Base-by-base conservation (phyloP, 2,888 invertebrate genomes). In the Nezara viridula region DNA sequence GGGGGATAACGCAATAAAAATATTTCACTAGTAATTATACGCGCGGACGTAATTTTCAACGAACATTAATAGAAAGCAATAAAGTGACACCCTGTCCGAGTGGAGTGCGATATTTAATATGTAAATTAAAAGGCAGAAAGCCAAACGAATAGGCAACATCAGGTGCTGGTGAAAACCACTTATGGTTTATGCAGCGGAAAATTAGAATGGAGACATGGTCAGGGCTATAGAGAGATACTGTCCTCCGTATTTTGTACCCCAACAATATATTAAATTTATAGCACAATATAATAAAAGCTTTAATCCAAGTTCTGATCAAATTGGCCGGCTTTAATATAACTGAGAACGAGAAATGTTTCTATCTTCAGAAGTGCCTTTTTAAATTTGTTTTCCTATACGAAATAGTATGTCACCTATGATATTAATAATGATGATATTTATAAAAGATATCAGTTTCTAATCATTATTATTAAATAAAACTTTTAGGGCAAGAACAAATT, bases 101-200 rank as follows among this genome's bases (percentile, higher is more conserved):
- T 16, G 32, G 66, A 37, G 6, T 6, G 66, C 14, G 66, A 73
- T 37, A 73, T 73, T 73, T 37, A 73, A 73, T 73, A 73, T 73
- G 66, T 73, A 73, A 73, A 81, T 81, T 81, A 44, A 81, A 47
- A 44, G n/a, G n/a, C 81, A 52, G 40, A 87, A 32, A 87, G 73
- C 27, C 85, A 16, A n/a, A 50, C 81, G 55, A 32, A 55, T 81
- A 27, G 66, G 55, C 37, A 81, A 44, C 32, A 55, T 2, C 50
- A 44, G 40, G 49, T 40, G 66, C 24, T 77, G 47, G 49, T 24
- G 52, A 40, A 86, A 81, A 73, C 32, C 73, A n/a, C 32, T 86
- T 24, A 47, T 81, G 73, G 47, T 87, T 85, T 50, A 86, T 73
- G 77, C 44, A 44, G 77, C 44, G 40, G 47, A 37, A 40, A 55